Conservation (phyloP, 1,140 invertebrate species). For the Macrosteles quadrilineatus region DNA sequence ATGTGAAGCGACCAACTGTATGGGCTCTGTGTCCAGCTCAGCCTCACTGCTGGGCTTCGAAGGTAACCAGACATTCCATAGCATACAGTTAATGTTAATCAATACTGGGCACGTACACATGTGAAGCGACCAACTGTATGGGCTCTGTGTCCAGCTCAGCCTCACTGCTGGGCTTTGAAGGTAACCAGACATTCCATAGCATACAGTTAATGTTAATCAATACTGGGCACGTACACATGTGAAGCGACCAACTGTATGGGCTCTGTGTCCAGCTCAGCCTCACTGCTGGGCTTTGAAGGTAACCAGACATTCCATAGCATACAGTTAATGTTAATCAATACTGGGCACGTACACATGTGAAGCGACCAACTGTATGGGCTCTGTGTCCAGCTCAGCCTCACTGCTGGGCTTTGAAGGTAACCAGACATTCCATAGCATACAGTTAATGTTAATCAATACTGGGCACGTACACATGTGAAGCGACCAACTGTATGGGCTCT, state of each 20-base stretch:
- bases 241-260: conserved; percentile 93
- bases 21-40: conserved; percentile 86
- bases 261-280: conserved; percentile 82
- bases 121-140: conserved; percentile 92
- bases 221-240: conserved; percentile 91
- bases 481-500: conserved; percentile 88
- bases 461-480: conserved; percentile 93
- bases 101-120: conserved; percentile 91
- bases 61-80: conserved; percentile 59
- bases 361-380: conserved; percentile 90
- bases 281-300: conserved; percentile 84
- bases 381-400: conserved; percentile 83
- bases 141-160: conserved; percentile 86
- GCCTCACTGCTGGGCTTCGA: conserved; percentile 86
- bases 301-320: too few species aligned
- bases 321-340: too few species aligned
- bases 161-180: conserved; percentile 84
- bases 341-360: conserved; percentile 93
- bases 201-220: too few species aligned
- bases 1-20: conserved; percentile 90
- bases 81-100: too few species aligned
- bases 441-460: too few species aligned
- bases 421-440: too few species aligned
- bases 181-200: too few species aligned
- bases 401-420: conserved; percentile 82